Evolutionary conservation across 1,140 invertebrate genomes (phyloP).

Genomic region (Halictus rubicundus): DNA sequence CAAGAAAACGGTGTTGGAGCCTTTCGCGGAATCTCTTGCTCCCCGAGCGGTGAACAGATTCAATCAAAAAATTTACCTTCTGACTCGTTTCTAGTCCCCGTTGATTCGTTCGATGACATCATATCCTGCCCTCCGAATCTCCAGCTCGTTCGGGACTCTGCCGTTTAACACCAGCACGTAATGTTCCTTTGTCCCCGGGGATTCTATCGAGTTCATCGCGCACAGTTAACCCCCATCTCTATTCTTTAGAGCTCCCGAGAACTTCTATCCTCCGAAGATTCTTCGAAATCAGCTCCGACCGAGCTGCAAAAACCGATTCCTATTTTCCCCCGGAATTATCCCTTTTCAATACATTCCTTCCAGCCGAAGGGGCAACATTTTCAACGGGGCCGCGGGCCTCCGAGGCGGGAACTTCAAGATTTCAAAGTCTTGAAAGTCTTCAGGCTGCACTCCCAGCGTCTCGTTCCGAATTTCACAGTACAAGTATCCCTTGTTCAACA

Average conservation of each 20-base stretch:
- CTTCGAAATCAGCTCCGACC: not conserved
- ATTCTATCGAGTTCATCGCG: not conserved
- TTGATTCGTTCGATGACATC: too few species aligned
- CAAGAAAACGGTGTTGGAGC: too few species aligned
- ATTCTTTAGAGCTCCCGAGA: not conserved
- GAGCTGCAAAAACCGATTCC: not conserved
- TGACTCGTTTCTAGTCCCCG: too few species aligned
- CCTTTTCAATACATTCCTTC: not conserved
- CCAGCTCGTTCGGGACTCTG: not conserved
- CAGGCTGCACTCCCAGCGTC: too few species aligned
- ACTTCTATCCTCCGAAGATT: not conserved
- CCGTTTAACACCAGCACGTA: not conserved
- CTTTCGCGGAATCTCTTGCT: too few species aligned
- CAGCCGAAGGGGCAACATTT: too few species aligned
- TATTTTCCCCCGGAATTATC: not conserved
- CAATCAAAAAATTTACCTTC: not conserved
- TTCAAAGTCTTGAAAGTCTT: too few species aligned
- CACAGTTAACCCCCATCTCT: not conserved
- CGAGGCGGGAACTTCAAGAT: too few species aligned
- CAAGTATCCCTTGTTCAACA: too few species aligned
- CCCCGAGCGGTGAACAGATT: not conserved
- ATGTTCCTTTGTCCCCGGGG: not conserved
- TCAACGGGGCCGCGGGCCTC: too few species aligned
- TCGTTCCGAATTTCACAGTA: too few species aligned
- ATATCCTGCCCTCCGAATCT: too few species aligned